phyloP scores from a whole-genome alignment of 2,888 invertebrate genomes.

The Globia sparganii region DNA sequence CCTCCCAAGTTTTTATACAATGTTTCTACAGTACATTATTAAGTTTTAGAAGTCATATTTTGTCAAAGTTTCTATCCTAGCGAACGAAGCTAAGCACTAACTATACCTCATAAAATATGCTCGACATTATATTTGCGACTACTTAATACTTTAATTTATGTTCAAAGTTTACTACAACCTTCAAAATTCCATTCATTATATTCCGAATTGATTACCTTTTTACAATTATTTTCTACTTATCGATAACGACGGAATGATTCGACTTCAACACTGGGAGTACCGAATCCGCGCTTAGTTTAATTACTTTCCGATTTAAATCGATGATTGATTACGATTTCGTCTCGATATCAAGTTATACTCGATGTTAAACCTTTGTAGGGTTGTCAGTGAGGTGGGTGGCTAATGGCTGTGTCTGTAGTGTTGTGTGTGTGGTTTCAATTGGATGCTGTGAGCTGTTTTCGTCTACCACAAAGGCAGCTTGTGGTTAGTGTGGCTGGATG shows the following conservation, averaged over 20 bases:
- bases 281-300: constrained; percentile 62
- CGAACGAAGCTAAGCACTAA: constrained; percentile 16
- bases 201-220: constrained; percentile 64
- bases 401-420: constrained; percentile 20
- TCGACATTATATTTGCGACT: constrained; percentile 34
- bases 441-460: constrained; percentile 21
- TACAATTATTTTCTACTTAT: constrained; percentile 66
- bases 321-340: constrained; percentile 70
- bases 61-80: constrained; percentile 37
- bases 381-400: constrained; percentile 17
- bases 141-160: constrained; percentile 45
- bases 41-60: constrained; percentile 44
- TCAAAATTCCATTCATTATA: constrained; percentile 49
- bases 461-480: constrained; percentile 28
- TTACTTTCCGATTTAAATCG: constrained; percentile 70
- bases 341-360: constrained; percentile 45
- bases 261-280: constrained; percentile 51
- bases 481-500: constrained; percentile 3
- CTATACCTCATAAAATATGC: constrained; percentile 22
- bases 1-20: constrained; percentile 8
- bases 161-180: constrained; percentile 41
- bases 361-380: constrained; percentile 46
- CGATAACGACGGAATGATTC: constrained; percentile 63
- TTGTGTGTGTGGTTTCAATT: constrained; percentile 34
- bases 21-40: constrained; percentile 24